A percentile compares a stretch with the other conserved stretches of the same genome.
phyloP scores from a whole-genome alignment of 2,113 vertebrate species.

The Verasper variegatus region DNA sequence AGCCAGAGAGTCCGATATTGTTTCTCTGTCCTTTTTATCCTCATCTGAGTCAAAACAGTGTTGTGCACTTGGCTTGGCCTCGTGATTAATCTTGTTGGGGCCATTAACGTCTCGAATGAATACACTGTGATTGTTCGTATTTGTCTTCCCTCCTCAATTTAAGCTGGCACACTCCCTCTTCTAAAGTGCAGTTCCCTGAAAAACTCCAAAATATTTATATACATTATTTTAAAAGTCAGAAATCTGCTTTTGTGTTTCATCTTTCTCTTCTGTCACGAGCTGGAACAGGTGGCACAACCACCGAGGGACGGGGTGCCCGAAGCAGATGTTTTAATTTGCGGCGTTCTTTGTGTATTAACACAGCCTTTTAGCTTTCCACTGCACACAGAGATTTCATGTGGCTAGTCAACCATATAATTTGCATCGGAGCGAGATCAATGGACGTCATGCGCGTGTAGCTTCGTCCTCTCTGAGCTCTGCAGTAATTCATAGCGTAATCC shows the following conservation, averaged over 20 bases:
- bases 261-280: neutral
- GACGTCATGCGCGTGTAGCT: constrained; percentile 10
- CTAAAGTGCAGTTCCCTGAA: neutral
- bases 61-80: constrained; percentile 25
- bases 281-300: neutral
- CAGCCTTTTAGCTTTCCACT: constrained; percentile 22
- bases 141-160: neutral
- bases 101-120: neutral
- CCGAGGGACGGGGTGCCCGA: neutral
- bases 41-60: constrained; percentile 13
- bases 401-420: constrained; percentile 46
- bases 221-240: neutral
- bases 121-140: constrained; percentile 6
- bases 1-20: constrained; percentile 15
- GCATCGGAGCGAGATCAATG: constrained; percentile 50
- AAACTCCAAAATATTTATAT: neutral
- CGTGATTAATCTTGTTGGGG: constrained; percentile 43
- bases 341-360: neutral
- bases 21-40: constrained; percentile 24
- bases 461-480: constrained; percentile 39
- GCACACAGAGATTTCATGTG: constrained; percentile 35
- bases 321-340: constrained; percentile 37
- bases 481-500: constrained; percentile 20
- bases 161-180: neutral
- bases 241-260: neutral